These are phyloP conservation scores for Numenius arquata DNA, from an alignment of 2,113 vertebrate species.

Conservation along the genomic window DNA sequence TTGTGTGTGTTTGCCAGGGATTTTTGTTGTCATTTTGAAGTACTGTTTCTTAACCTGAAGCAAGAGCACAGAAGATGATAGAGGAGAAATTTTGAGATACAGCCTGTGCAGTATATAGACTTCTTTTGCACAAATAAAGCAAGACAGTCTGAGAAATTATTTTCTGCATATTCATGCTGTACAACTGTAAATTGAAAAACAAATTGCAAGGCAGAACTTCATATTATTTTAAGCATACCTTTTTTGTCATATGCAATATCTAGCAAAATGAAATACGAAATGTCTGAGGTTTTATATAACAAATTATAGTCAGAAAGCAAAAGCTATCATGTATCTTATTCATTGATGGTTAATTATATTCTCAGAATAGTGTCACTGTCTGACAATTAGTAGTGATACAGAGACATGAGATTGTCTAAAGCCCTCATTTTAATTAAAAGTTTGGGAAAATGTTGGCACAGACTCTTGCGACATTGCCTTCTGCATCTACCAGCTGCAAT, in stretches of 20 bases:
- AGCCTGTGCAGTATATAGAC: not conserved
- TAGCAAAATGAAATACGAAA: not conserved
- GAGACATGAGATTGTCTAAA: constrained; percentile 16
- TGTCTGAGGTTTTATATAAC: not conserved
- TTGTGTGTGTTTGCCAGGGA: not conserved
- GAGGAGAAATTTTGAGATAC: not conserved
- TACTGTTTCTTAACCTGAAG: not conserved
- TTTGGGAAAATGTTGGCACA: constrained; percentile 23
- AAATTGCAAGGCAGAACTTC: not conserved
- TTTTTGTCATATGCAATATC: not conserved
- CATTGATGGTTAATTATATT: constrained; percentile 25
- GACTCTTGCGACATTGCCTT: not conserved
- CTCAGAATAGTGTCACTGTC: not conserved
- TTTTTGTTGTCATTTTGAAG: not conserved
- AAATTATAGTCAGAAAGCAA: not conserved
- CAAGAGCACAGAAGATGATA: not conserved
- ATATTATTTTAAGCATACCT: not conserved
- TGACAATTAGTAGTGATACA: not conserved
- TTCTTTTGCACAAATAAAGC: not conserved
- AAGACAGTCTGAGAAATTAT: not conserved
- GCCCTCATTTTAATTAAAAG: constrained; percentile 57
- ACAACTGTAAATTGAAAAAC: not conserved
- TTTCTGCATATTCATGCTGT: constrained; percentile 5
- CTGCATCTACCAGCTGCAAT: constrained; percentile 44
- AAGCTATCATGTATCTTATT: not conserved